These are phyloP conservation scores for Zaprionus bogoriensis DNA, from an alignment of 2,888 invertebrate genomes.

Conservation along the genomic window DNA sequence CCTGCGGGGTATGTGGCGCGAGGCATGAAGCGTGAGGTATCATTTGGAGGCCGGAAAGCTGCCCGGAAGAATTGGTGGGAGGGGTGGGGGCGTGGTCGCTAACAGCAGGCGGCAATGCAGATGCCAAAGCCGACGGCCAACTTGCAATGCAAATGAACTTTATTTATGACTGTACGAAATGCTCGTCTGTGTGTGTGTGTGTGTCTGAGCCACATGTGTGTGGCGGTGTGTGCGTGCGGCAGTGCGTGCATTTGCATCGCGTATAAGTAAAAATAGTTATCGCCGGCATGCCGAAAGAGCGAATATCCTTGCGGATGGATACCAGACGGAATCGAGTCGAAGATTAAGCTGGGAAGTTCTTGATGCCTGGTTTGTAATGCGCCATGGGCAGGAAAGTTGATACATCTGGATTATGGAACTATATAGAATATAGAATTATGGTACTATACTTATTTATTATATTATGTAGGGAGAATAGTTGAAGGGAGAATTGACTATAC, in stretches of 20 bases:
- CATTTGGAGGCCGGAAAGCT: slow-evolving; percentile 4
- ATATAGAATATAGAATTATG: too few relatives aligned
- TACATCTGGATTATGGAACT: too few relatives aligned
- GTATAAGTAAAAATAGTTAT: not conserved
- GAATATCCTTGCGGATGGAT: not conserved
- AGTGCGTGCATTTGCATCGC: not conserved
- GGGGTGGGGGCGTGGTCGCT: slow-evolving; percentile 9
- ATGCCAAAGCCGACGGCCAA: slow-evolving; percentile 43
- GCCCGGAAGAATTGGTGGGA: too few relatives aligned
- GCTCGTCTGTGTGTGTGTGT: slow-evolving; percentile 1
- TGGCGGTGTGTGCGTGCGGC: not conserved
- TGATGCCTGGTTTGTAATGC: too few relatives aligned
- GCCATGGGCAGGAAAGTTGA: too few relatives aligned
- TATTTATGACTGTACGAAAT: slow-evolving; percentile 60
- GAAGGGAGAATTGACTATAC: too few relatives aligned
- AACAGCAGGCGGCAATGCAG: slow-evolving; percentile 39
- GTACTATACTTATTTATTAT: too few relatives aligned
- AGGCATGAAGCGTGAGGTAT: slow-evolving; percentile 10
- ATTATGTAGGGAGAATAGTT: too few relatives aligned
- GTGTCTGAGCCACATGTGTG: not conserved
- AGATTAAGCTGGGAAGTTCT: too few relatives aligned
- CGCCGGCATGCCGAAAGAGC: not conserved
- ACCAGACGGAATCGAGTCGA: not conserved
- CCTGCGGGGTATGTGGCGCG: not conserved
- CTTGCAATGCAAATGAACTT: slow-evolving; percentile 64